Evolutionary conservation across 2,113 vertebrate species (phyloP), one percentile per base, ranked within the genome.

Genomic region (Oxyura jamaicensis): DNA sequence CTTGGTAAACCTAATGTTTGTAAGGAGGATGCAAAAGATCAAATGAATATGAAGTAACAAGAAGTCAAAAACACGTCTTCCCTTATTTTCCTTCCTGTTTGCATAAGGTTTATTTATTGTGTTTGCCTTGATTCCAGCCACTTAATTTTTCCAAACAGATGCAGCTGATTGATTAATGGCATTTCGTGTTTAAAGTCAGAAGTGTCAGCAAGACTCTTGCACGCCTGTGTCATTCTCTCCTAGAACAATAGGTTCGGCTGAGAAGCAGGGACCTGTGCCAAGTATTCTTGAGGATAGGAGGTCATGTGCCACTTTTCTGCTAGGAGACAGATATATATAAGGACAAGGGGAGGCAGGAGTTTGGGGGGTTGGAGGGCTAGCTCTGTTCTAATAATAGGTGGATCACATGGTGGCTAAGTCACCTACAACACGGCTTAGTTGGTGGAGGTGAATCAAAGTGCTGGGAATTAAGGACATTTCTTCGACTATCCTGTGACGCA

Each of bases 61-160:
- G 97, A 97, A 97, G 94, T 97, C 95, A 95, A 96, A 97, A 94
- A 67, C 84, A 83, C 83, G 65, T 88, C 96, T 97, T 95, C 42
- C 8, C 56, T 79, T 97, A 53, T 96, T 95, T 85, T 91, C 89
- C 96, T 81, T 95, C 82, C 95, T 97, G 94, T 97, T 98, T 98
- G 98, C 88, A 92, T 97, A 96, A 92, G 97, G 98, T 98, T 98
- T 98, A 98, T 97, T 98, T 97, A 97, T 96, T 96, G 69, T 98
- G 97, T 98, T 98, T 98, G 97, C 96, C 97, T 97, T 98, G 97
- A 98, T 96, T 97, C 92, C 93, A 97, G 96, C 95, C 97, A 97
- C 97, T 98, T 98, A 97, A 96, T 98, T 98, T 98, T 98, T 98
- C 96, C 97, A 96, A 98, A 98, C 98, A 98, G 98, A 99, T 98